Evolutionary conservation across 2,888 invertebrate genomes (phyloP).

Genomic region (Lypha dubia): DNA sequence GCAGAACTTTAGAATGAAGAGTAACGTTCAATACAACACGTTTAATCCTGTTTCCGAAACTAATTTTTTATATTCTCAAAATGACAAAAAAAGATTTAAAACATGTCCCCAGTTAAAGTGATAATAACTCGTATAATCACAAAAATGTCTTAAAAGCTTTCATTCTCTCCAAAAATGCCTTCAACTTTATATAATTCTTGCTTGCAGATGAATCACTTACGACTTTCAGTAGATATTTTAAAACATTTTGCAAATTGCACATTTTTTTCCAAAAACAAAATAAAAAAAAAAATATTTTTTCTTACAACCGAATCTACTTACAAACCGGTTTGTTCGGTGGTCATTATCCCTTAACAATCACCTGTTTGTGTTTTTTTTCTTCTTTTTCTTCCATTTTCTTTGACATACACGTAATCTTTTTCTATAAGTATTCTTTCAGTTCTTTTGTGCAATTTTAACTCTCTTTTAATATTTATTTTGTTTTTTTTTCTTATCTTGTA

Average conservation of each 20-base stretch:
- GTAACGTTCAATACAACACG: too few relatives aligned
- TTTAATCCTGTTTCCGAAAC: too few relatives aligned
- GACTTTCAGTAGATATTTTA: neutral
- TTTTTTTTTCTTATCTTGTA: slow-evolving; percentile 37
- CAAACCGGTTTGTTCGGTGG: slow-evolving; percentile 68
- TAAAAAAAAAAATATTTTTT: slow-evolving; percentile 12
- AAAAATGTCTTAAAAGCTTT: too few relatives aligned
- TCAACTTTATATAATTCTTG: neutral
- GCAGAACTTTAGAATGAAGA: too few relatives aligned
- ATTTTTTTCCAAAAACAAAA: too few relatives aligned
- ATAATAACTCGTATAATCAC: too few relatives aligned
- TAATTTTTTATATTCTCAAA: too few relatives aligned
- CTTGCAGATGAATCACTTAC: slow-evolving; percentile 4
- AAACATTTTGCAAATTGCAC: slow-evolving; percentile 44
- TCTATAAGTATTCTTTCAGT: slow-evolving; percentile 33
- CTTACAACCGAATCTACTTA: neutral
- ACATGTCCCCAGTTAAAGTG: too few relatives aligned
- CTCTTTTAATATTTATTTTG: slow-evolving; percentile 1
- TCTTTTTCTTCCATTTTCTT: slow-evolving; percentile 17
- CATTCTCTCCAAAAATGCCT: neutral
- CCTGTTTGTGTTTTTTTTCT: slow-evolving; percentile 50
- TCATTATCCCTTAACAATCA: slow-evolving; percentile 69
- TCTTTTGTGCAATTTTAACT: slow-evolving; percentile 52
- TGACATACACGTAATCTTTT: slow-evolving; percentile 31
- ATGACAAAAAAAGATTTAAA: too few relatives aligned